Percentiles rank a stretch among this genome's conserved stretches.
These are phyloP conservation scores for Apotomis betuletana DNA, from an alignment of 2,888 invertebrate genomes.

Conservation along the genomic window DNA sequence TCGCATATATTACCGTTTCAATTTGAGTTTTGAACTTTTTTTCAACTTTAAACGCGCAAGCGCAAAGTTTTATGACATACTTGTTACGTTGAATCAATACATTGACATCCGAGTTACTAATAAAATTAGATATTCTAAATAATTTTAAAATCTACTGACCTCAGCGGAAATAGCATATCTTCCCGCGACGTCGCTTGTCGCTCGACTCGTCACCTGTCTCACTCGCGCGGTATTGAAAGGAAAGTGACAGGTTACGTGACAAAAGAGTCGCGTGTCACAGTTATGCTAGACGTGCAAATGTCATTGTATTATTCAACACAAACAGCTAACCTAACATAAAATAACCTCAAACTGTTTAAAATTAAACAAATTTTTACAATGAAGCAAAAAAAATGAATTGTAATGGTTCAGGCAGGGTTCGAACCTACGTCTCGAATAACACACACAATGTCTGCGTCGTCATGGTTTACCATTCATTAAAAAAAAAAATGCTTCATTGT, in stretches of 20 bases:
- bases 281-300: not conserved
- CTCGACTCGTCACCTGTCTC: no score
- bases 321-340: not conserved
- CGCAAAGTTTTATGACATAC: not conserved
- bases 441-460: no score
- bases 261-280: no score
- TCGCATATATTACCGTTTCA: constrained; percentile 26
- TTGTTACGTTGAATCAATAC: not conserved
- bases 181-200: no score
- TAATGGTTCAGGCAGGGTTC: no score
- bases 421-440: no score
- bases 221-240: no score
- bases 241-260: no score
- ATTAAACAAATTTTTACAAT: not conserved
- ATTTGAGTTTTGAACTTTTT: not conserved
- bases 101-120: not conserved
- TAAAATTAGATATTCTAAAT: not conserved
- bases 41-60: not conserved
- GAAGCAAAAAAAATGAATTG: not conserved
- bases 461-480: no score
- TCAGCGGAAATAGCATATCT: no score
- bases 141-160: not conserved
- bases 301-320: constrained; percentile 14
- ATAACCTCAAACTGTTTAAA: not conserved
- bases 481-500: no score